Evolutionary conservation across 2,113 vertebrate species (phyloP).

Genomic region (Zootoca vivipara): DNA sequence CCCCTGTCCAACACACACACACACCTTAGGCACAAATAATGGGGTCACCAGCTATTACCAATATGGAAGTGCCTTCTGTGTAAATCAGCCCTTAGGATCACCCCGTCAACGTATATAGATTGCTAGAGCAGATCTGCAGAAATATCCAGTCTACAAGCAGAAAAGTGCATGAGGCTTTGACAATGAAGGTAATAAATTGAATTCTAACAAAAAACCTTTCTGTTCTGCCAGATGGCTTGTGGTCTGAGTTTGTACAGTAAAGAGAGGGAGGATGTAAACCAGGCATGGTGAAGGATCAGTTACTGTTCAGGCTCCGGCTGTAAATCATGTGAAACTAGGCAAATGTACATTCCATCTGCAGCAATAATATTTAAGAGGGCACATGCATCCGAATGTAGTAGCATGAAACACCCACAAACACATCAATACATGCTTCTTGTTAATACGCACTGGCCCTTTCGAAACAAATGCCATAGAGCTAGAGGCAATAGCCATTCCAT

Average conservation of each 20-base stretch:
- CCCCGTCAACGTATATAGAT: slow-evolving; percentile 39
- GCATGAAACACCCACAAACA: background rate
- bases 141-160: slow-evolving; percentile 24
- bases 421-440: background rate
- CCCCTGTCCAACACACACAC: background rate
- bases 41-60: background rate
- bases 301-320: slow-evolving; percentile 37
- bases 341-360: slow-evolving; percentile 53
- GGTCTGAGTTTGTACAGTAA: slow-evolving; percentile 38
- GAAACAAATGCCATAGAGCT: slow-evolving; percentile 19
- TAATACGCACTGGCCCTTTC: background rate
- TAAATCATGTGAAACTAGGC: slow-evolving; percentile 45
- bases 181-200: slow-evolving; percentile 46
- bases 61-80: background rate
- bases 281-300: slow-evolving; percentile 32
- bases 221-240: slow-evolving; percentile 42
- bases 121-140: slow-evolving; percentile 31
- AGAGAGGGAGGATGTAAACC: slow-evolving; percentile 41
- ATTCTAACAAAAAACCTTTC: slow-evolving; percentile 50
- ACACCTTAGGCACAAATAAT: no score
- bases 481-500: no score
- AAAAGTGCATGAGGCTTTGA: slow-evolving; percentile 47
- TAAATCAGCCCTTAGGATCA: background rate
- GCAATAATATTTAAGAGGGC: slow-evolving; percentile 16
- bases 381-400: background rate